Evolutionary conservation across 2,888 invertebrate species (phyloP), one percentile per base, ranked within the genome.

Genomic region (Nemoura dubitans): DNA sequence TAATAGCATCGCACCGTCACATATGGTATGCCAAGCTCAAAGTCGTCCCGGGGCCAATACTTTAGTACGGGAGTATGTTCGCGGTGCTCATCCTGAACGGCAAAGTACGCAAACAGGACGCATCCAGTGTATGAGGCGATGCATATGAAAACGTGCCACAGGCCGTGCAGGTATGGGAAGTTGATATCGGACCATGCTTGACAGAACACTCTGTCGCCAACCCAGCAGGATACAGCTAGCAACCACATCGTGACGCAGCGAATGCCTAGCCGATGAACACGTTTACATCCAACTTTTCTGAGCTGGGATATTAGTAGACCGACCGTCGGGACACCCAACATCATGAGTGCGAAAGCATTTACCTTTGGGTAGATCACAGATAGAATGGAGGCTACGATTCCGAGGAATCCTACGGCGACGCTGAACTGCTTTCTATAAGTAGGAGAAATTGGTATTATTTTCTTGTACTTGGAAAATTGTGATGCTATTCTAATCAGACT

Each of bases 81-180:
- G 0, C 96, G 96, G 87, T 93, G 92, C 90, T 96, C 96, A 84
- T 95, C 94, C 86, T 93, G 93, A 0, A 96, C 96, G 89, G 95
- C 95, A 90, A 96, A 96, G 90, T 96, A 97, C 0, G 96, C 96
- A 90, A 95, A 96, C 0, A 97, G 93, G 6, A 97, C 96, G 26
- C 96, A 93, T 21, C 95, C 94, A 5, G 96, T 95, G 89, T 96
- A 97, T 43, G 95, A 94, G 0, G 96, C 95, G 85, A 97, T 95
- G 90, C 96, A 96, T 89, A 96, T 96, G 86, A 96, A 94, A 21
- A 97, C 92, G 91, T 97, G 97, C 97, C 97, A 97, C 26, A 96
- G 93, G 16, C 96, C 96, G 90, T 97, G 97, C 90, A 97, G 93
- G 91, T 97, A 97, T 0, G 96, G 96, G 89, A 97, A 96, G 91